Base-by-base conservation (phyloP, 2,113 vertebrate species). In the Candoia aspera region DNA sequence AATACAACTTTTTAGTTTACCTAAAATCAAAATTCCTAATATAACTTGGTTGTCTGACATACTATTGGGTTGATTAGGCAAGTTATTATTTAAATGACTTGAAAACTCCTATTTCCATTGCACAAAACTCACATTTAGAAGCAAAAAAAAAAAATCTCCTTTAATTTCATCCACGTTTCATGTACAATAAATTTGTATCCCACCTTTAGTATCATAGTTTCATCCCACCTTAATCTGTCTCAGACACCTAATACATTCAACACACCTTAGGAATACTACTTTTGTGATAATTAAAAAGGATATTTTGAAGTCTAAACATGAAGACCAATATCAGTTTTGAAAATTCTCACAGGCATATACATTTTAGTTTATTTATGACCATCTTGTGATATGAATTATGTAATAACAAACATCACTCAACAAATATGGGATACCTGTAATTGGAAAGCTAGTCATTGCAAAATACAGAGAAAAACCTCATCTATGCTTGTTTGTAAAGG, bases 331-430 rank as follows among this genome's bases (percentile, higher is more conserved):
- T 91, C 83, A 42, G 0, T 88, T 64, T 19, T 62, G 19, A 91
- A 92, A 2, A 23, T 64, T 23, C 10, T 24, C 46, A 55, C 1
- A 49, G 68, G 60, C 23, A 33, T 9, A 88, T 4, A 62, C 73
- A 68, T 89, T 62, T 92, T 86, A 58, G 37, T 90, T 87, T 91
- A 53, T 26, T 5, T 73, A 1, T 42, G 79, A 3, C 42, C 62
- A 88, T 91, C 29, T 92, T 46, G 17, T 79, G 11, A 93, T 17
- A 2, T 55, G 86, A 86, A 79, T 58, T 42, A 60, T 15, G 79
- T 33, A 60, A 42, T 92, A 86, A 93, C 53, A 54, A 55, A 49
- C 79, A 54, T 42, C 26, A 17, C 49, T 62, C 59, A 92, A 24
- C 33, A 37, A 92, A 26, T 84, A 55, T 42, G 11, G 93, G 84